Evolutionary conservation across 2,797 vertebrate genomes (phyloP).

Genomic region (Protonibea diacanthus): DNA sequence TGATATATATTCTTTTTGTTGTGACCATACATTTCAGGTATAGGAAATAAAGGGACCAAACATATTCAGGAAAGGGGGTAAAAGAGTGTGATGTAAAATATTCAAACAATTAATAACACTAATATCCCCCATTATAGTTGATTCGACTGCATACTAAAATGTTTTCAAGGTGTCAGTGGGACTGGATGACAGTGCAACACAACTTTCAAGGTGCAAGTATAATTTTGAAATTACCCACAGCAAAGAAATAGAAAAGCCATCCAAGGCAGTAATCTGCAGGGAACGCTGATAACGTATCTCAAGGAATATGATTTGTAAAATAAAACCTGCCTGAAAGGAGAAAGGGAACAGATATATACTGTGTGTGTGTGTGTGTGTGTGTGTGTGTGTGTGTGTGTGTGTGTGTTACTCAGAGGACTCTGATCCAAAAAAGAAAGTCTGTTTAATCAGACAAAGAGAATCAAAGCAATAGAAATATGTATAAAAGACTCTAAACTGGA

Average conservation of each 20-base stretch:
- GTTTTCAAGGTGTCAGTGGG: constrained; percentile 6
- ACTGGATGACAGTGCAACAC: not conserved
- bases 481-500: constrained; percentile 56
- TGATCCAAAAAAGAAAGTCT: constrained; percentile 36
- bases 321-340: constrained; percentile 42
- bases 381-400: constrained; percentile 15
- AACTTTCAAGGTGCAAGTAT: constrained; percentile 21
- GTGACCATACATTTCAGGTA: constrained; percentile 50
- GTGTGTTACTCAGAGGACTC: constrained; percentile 44
- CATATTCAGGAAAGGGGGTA: constrained; percentile 5
- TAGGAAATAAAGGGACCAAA: constrained; percentile 44
- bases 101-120: constrained; percentile 46
- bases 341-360: constrained; percentile 7
- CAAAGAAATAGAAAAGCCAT: constrained; percentile 26
- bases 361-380: constrained; percentile 13
- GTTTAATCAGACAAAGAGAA: constrained; percentile 45
- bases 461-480: constrained; percentile 41
- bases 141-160: constrained; percentile 15
- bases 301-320: constrained; percentile 49
- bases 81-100: constrained; percentile 26
- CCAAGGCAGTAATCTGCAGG: constrained; percentile 47
- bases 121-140: constrained; percentile 39
- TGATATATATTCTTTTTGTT: constrained; percentile 60
- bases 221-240: constrained; percentile 40
- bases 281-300: constrained; percentile 46